Conservation (phyloP, 2,888 invertebrate genomes). For the Pandemis corylana region DNA sequence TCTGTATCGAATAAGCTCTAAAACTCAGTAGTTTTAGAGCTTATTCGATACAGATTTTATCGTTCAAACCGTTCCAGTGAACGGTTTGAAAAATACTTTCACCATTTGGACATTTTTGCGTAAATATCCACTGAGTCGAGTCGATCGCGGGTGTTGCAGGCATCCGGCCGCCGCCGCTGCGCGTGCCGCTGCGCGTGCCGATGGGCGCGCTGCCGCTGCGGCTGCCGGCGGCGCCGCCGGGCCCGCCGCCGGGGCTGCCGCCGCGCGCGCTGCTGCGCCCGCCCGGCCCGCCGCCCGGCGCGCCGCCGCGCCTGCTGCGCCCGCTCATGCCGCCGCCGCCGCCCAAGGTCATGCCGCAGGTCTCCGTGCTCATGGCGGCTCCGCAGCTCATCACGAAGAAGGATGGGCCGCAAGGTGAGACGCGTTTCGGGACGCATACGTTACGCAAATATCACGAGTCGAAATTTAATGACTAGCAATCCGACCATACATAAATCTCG, state of each 20-base stretch:
- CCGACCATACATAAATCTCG: no score
- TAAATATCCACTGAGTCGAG: not conserved
- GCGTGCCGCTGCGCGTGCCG: constrained; percentile 45
- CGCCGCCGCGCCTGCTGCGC: constrained; percentile 86
- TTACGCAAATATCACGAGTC: no score
- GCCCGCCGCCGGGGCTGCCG: constrained; percentile 86
- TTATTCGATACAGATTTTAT: no score
- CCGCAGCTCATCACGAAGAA: constrained; percentile 92
- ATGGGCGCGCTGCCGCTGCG: constrained; percentile 58
- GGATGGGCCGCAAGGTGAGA: constrained; percentile 84
- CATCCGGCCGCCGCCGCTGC: constrained; percentile 57
- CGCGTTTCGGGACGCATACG: no score
- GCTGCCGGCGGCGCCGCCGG: constrained; percentile 73
- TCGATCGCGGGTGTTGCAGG: constrained; percentile 49
- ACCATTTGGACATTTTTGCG: no score
- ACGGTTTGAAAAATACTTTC: no score
- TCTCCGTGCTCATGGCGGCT: constrained; percentile 92
- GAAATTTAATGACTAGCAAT: not conserved
- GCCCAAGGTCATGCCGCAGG: constrained; percentile 68
- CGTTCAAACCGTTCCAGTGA: no score
- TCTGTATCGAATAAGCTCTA: no score
- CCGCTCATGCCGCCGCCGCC: constrained; percentile 85
- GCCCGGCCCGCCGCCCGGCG: constrained; percentile 87
- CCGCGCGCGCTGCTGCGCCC: constrained; percentile 77
- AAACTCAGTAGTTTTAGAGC: no score